Evolutionary conservation across 2,888 invertebrate genomes (phyloP).

Genomic region (Ophraella communa): DNA sequence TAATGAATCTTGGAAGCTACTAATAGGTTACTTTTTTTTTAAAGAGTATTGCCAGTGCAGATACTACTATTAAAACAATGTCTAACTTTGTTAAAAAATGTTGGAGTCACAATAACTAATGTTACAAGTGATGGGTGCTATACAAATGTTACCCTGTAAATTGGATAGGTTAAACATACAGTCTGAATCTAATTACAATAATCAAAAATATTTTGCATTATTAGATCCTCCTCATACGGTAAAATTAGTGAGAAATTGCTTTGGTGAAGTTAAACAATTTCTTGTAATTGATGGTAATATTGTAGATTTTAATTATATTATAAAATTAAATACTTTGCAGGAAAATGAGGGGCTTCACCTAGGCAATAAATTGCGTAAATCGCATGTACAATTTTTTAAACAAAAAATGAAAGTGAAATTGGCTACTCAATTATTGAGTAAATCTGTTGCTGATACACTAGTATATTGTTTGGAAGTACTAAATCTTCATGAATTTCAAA

Average conservation of each 20-base stretch:
- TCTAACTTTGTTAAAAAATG: neutral
- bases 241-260: conserved; percentile 23
- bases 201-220: neutral
- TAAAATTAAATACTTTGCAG: neutral
- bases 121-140: neutral
- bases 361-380: conserved; percentile 23
- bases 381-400: conserved; percentile 19
- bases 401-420: conserved; percentile 21
- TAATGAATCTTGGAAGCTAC: neutral
- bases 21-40: too few species aligned
- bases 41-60: neutral
- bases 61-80: neutral
- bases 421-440: conserved; percentile 36
- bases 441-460: conserved; percentile 40
- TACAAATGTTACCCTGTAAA: neutral
- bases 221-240: conserved; percentile 26
- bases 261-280: neutral
- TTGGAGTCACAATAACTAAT: neutral
- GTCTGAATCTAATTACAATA: too few species aligned
- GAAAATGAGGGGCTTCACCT: conserved; percentile 25
- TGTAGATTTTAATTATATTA: neutral
- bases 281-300: neutral
- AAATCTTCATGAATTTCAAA: conserved; percentile 34
- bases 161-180: neutral
- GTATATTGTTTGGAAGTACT: conserved; percentile 34